A percentile compares a stretch with the other conserved stretches of the same genome.
Conservation (phyloP, 1,140 invertebrate species). For the Pentalonia nigronervosa region DNA sequence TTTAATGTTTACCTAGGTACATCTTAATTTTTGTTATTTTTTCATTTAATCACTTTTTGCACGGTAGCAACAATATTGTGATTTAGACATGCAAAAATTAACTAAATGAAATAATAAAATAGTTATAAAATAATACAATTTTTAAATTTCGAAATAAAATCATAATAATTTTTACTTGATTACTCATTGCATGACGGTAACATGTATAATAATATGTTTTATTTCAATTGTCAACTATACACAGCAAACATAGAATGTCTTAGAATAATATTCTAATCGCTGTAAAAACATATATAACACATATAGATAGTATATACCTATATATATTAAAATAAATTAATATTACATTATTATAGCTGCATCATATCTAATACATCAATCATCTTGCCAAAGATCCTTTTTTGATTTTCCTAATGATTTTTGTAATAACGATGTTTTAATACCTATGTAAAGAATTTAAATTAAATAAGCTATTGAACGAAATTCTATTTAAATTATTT, state of each 20-base stretch:
- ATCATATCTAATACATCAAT: not conserved
- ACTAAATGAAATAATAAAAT: too few species aligned
- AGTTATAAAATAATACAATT: too few species aligned
- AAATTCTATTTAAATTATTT: not conserved
- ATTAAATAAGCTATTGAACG: not conserved
- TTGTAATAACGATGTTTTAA: not conserved
- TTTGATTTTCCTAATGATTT: conserved; percentile 8
- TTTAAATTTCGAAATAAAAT: too few species aligned
- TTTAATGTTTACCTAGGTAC: too few species aligned
- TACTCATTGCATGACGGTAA: too few species aligned
- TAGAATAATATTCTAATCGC: not conserved
- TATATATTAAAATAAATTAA: conserved; percentile 8
- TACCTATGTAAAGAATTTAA: not conserved
- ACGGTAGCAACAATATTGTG: too few species aligned
- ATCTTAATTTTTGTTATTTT: too few species aligned
- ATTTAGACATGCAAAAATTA: too few species aligned
- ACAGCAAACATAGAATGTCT: not conserved
- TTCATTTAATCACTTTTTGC: too few species aligned
- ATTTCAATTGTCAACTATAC: not conserved
- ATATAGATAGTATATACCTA: not conserved
- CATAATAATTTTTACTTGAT: too few species aligned
- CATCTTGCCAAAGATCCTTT: not conserved
- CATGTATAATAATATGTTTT: not conserved
- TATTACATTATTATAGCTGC: not conserved
- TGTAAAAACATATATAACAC: not conserved